phyloP scores from a whole-genome alignment of 2,797 vertebrate species.

The Oceanodroma leucorhoa region DNA sequence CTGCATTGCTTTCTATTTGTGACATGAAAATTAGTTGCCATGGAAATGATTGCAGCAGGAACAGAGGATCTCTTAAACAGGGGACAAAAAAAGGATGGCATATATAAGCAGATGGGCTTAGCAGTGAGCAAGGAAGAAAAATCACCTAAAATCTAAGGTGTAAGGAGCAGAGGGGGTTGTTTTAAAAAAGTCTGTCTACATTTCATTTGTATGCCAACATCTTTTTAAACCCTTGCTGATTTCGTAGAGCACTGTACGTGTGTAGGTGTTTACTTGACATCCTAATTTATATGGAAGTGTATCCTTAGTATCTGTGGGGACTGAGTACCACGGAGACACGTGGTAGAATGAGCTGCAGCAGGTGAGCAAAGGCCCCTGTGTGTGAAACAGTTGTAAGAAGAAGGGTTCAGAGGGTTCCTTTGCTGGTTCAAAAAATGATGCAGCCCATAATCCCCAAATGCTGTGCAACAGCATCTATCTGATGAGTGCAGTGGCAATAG shows the following conservation, averaged over 20 bases:
- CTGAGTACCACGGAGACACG: accelerated
- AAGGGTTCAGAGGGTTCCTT: background rate
- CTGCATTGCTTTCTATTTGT: slow-evolving; percentile 4
- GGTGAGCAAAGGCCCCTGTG: background rate
- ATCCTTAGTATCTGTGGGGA: background rate
- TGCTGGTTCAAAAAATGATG: background rate
- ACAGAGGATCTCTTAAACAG: background rate
- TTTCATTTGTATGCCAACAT: background rate
- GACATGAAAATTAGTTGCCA: slow-evolving; percentile 58
- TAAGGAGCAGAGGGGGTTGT: background rate
- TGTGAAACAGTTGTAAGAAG: background rate
- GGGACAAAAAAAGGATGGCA: background rate
- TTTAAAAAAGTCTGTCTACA: background rate
- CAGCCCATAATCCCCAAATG: background rate
- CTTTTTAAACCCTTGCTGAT: background rate
- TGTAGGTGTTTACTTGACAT: background rate
- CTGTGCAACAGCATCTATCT: background rate
- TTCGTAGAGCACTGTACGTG: background rate
- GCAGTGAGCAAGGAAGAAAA: background rate
- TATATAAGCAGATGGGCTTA: background rate
- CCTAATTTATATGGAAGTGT: background rate
- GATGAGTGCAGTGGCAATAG: accelerated
- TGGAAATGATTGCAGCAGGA: slow-evolving; percentile 47
- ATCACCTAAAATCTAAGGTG: background rate
- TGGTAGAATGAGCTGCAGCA: background rate